Evolutionary conservation across 2,113 vertebrate species (phyloP), one percentile per base, ranked within the genome.

Genomic region (Halichoerus grypus): DNA sequence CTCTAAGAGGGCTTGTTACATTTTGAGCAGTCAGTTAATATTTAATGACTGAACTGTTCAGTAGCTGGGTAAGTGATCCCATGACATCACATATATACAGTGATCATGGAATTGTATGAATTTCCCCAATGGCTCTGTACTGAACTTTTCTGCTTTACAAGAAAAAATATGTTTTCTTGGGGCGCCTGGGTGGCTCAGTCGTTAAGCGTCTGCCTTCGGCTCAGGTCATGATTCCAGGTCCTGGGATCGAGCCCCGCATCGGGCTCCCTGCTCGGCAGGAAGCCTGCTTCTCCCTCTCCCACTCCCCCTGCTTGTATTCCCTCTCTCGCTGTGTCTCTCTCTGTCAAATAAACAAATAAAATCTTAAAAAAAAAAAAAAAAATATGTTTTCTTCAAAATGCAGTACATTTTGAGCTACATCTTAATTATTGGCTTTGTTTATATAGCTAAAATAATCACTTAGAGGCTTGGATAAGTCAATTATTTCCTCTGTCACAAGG

Each of bases 401-500:
- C 5, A 95, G 31, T 33, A 67, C 14, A 6, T 92, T 96, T 76
- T 49, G 61, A 61, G 1, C 31, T 88, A 67, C 33, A 13, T 93
- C 7, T 79, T 88, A 77, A 63, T 77, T 95, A 31, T 79, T 91
- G 36, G 39, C 24, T 94, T 74, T 94, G 7, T 82, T 81, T 97
- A 77, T 85, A 76, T 79, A 85, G 72, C 55, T 92, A 88, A 94
- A 97, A 89, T 49, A 57, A 69, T 69, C 33, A 53, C 5, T 28
- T 91, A 81, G 61, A 77, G 57, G 6, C 51, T 86, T 55, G 83
- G 57, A 76, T 79, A 92, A 96, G 61, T 83, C 28, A 92, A 16
- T 87, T 76, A 69, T 92, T 96, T 91, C 18, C 55, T 96, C n/a
- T 96, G 10, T 87, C 74, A 95, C 8, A 87, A 85, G 39, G 22